Conservation (phyloP, 2,113 vertebrate genomes). For the Urocolius indicus region DNA sequence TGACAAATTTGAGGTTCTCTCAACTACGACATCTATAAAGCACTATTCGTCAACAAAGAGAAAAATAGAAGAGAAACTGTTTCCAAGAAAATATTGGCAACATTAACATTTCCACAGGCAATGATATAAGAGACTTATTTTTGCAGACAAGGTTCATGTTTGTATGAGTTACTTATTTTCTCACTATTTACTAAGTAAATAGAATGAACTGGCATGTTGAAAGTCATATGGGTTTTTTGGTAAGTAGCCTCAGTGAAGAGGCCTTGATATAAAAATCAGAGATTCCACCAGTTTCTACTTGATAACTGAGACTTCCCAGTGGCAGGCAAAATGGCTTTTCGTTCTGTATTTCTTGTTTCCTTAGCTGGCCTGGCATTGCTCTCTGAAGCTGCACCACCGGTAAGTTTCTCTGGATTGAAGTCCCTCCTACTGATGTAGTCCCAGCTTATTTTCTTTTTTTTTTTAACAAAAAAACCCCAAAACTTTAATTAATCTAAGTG, state of each 20-base stretch:
- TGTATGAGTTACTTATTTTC: conserved; percentile 83
- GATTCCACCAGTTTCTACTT: not conserved
- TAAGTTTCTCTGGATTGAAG: conserved; percentile 64
- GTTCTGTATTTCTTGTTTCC: conserved; percentile 44
- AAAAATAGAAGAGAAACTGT: not conserved
- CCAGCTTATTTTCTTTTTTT: not conserved
- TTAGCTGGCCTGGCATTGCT: conserved; percentile 66
- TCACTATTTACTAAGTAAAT: conserved; percentile 80
- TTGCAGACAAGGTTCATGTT: conserved; percentile 79
- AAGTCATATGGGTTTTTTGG: conserved; percentile 53
- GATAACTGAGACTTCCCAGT: not conserved
- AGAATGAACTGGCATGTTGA: conserved; percentile 74
- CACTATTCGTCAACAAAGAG: not conserved
- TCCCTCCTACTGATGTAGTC: not conserved
- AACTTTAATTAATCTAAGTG: not conserved
- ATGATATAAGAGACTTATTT: conserved; percentile 44
- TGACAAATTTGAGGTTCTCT: not conserved
- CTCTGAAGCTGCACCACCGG: conserved; percentile 61
- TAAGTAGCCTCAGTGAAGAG: conserved; percentile 38
- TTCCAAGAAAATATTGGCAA: not conserved
- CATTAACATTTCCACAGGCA: conserved; percentile 32
- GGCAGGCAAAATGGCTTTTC: conserved; percentile 70
- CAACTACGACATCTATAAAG: not conserved
- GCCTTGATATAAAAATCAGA: conserved; percentile 75
- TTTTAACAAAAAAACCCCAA: not conserved